Conservation (phyloP, 2,888 invertebrate species). For the Sympetrum striolatum region DNA sequence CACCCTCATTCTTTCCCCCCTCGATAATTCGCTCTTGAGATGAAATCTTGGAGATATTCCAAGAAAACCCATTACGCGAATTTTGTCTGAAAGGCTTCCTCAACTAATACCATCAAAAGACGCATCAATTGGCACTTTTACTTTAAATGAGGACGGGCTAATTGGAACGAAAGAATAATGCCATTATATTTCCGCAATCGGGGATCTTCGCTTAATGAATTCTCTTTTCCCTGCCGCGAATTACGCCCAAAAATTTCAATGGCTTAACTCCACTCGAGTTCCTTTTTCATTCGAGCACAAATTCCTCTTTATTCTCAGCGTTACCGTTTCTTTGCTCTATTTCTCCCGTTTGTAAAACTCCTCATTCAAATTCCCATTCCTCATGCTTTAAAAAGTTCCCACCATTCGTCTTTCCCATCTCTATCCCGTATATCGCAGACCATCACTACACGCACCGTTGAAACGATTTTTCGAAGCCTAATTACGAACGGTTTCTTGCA, state of each 20-base stretch:
- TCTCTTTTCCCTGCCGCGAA: too few relatives aligned
- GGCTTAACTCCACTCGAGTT: background rate
- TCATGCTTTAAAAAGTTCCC: background rate
- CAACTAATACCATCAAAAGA: too few relatives aligned
- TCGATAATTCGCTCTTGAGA: background rate
- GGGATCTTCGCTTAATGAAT: too few relatives aligned
- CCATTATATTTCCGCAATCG: too few relatives aligned
- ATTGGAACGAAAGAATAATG: too few relatives aligned
- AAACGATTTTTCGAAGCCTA: background rate
- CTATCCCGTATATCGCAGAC: background rate
- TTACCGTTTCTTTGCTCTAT: background rate
- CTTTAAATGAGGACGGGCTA: too few relatives aligned
- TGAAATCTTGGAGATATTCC: background rate
- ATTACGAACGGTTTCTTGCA: background rate
- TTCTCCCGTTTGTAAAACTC: background rate
- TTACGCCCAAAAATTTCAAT: too few relatives aligned
- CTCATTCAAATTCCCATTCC: background rate
- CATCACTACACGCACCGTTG: background rate
- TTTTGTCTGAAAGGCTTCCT: too few relatives aligned
- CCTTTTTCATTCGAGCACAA: background rate
- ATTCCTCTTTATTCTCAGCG: background rate
- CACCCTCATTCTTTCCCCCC: background rate
- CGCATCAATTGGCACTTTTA: too few relatives aligned
- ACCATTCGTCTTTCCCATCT: background rate
- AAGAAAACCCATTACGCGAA: too few relatives aligned